These are phyloP conservation scores for Muscicapa striata DNA, from an alignment of 2,797 vertebrate genomes.

Conservation along the genomic window DNA sequence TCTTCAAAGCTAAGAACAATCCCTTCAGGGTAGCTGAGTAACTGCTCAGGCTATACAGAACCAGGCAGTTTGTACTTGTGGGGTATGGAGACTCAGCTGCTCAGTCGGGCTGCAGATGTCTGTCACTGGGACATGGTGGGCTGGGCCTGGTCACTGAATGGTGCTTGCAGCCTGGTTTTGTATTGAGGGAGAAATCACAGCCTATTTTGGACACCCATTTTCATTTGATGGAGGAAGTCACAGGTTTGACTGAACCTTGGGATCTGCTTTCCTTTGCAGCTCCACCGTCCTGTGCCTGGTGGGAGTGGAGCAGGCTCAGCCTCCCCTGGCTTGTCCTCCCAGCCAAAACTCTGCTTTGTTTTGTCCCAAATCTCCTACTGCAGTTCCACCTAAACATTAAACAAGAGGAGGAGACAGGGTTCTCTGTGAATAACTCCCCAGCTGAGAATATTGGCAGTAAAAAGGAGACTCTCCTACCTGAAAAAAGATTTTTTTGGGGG, in stretches of 20 bases:
- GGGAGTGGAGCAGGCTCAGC: background rate
- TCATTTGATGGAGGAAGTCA: background rate
- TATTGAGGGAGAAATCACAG: background rate
- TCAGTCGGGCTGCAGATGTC: background rate
- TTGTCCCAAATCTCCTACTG: background rate
- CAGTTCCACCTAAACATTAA: background rate
- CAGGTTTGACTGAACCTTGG: background rate
- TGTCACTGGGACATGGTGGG: background rate
- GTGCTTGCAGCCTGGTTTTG: background rate
- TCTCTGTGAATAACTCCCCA: background rate
- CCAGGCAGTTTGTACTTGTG: background rate
- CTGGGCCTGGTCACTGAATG: background rate
- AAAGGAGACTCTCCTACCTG: background rate
- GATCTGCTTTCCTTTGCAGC: background rate
- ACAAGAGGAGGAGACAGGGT: too few species aligned
- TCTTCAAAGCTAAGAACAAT: conserved; percentile 30
- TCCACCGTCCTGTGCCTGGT: accelerated
- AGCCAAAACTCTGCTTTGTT: background rate
- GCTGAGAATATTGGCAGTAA: background rate
- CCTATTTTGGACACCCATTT: background rate
- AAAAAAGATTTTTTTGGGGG: background rate
- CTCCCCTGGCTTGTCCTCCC: background rate
- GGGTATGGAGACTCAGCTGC: background rate
- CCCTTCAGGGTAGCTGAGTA: conserved; percentile 12
- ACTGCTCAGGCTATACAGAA: background rate